phyloP scores from a whole-genome alignment of 2,888 invertebrate species.

The Parasteatoda lunata region DNA sequence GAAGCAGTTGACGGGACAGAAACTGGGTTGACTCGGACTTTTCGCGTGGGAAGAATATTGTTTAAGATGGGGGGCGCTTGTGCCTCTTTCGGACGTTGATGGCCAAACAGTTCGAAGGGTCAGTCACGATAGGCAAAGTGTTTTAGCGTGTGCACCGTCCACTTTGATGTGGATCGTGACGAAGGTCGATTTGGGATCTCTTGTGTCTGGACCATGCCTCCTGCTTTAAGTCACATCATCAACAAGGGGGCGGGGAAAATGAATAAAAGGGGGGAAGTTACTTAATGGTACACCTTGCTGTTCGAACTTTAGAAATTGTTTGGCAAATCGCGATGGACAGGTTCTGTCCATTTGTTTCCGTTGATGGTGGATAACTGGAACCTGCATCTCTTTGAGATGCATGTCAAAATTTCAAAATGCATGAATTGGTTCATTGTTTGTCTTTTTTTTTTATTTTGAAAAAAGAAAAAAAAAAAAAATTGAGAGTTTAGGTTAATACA shows the following conservation, averaged over 20 bases:
- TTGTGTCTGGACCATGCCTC: constrained; percentile 10
- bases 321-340: constrained; percentile 28
- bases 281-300: constrained; percentile 29
- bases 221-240: constrained; percentile 60
- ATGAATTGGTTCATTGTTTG: too few relatives aligned
- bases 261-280: constrained; percentile 8
- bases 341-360: neutral
- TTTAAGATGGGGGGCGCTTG: constrained; percentile 22
- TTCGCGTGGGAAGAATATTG: constrained; percentile 54
- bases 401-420: too few relatives aligned
- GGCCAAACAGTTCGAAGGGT: constrained; percentile 20
- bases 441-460: too few relatives aligned
- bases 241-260: constrained; percentile 21
- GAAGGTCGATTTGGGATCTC: constrained; percentile 53
- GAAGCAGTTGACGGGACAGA: constrained; percentile 30
- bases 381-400: too few relatives aligned
- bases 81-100: constrained; percentile 28
- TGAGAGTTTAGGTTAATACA: too few relatives aligned
- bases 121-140: constrained; percentile 48
- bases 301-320: constrained; percentile 48
- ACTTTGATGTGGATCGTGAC: constrained; percentile 54
- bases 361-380: neutral
- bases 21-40: constrained; percentile 18
- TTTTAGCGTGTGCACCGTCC: constrained; percentile 34
- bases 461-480: too few relatives aligned